Conservation (phyloP, 53 echinoderm and acorn worm genomes). For the Hippasteria phrygiana region DNA sequence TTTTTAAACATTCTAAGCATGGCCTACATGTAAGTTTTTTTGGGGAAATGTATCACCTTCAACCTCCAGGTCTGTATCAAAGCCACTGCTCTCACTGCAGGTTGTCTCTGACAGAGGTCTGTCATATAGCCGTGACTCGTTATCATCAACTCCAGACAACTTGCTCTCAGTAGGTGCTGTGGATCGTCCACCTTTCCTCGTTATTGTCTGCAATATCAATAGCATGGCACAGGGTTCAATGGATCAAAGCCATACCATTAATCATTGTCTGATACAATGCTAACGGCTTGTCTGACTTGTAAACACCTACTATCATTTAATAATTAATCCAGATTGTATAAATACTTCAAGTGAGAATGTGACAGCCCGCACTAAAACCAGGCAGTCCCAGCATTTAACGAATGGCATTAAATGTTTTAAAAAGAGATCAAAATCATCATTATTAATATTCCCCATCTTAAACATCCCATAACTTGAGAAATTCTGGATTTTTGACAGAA, state of each 20-base stretch:
- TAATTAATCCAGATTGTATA: not conserved
- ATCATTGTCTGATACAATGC: not conserved
- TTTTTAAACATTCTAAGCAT: too few relatives aligned
- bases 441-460: too few relatives aligned
- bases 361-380: too few relatives aligned
- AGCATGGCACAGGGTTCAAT: not conserved
- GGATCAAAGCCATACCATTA: not conserved
- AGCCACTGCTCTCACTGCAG: conserved; percentile 85
- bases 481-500: too few relatives aligned
- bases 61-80: conserved; percentile 96
- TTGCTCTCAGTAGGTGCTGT: conserved; percentile 77
- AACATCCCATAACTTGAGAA: too few relatives aligned
- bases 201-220: conserved; percentile 73
- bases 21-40: too few relatives aligned
- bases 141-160: conserved; percentile 72
- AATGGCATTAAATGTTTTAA: too few relatives aligned
- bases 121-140: conserved; percentile 63
- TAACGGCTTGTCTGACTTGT: not conserved
- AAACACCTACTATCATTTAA: not conserved
- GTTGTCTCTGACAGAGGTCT: conserved; percentile 80
- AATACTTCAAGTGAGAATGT: not conserved
- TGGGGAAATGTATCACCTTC: conserved; percentile 85
- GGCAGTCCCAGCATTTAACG: too few relatives aligned
- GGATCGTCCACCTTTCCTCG: conserved; percentile 76
- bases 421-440: too few relatives aligned